These are phyloP conservation scores for Tetramorium simillimum DNA, from an alignment of 1,140 invertebrate genomes.

Conservation along the genomic window DNA sequence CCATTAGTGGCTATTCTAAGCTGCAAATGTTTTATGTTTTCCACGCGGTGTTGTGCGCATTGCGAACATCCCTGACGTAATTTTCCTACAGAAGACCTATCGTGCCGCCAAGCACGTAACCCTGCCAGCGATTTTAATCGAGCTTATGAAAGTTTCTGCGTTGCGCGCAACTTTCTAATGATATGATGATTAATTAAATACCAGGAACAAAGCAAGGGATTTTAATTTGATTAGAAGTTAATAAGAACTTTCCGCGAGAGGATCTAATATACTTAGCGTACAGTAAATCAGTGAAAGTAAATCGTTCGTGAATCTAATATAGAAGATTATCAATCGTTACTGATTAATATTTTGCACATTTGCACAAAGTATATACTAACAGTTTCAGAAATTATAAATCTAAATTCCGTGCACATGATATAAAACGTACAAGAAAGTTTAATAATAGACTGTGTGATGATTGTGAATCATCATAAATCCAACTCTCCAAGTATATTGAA, in stretches of 20 bases:
- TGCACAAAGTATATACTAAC: neutral
- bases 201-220: constrained; percentile 16
- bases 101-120: constrained; percentile 51
- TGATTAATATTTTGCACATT: neutral
- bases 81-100: constrained; percentile 51
- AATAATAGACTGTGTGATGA: too few relatives aligned
- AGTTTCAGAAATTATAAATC: neutral
- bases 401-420: neutral
- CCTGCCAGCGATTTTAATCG: constrained; percentile 63
- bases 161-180: constrained; percentile 63
- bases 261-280: neutral
- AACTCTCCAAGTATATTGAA: too few relatives aligned
- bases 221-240: constrained; percentile 31
- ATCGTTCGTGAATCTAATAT: constrained; percentile 7
- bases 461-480: too few relatives aligned
- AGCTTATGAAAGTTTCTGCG: constrained; percentile 52
- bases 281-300: constrained; percentile 22
- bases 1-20: constrained; percentile 55
- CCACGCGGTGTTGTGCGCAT: constrained; percentile 55
- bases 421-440: neutral
- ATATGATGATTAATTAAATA: constrained; percentile 46
- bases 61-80: constrained; percentile 63
- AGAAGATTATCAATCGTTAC: neutral
- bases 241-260: neutral
- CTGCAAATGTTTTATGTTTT: constrained; percentile 66